Base-by-base conservation (phyloP, 2,113 vertebrate genomes). In the Diphyllodes magnificus region DNA sequence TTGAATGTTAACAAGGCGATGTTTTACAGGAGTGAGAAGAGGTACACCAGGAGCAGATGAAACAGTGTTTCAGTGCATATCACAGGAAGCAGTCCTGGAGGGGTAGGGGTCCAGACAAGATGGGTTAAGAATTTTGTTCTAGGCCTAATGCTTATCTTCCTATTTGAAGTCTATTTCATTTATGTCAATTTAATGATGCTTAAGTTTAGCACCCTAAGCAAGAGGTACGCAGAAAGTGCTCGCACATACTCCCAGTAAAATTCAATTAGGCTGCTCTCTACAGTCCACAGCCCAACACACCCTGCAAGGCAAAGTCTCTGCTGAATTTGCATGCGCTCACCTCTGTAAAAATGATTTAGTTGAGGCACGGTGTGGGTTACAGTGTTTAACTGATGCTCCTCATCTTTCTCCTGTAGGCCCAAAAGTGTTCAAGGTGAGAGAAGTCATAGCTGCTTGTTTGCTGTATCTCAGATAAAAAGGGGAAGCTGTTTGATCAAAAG, bases 151-250 rank as follows among this genome's bases (percentile, higher is more conserved):
- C 57, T 72, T 75, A 72, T 72, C 54, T 90, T 78, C 18, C 45
- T 45, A 14, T 94, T 95, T 82, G 68, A 49, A 84, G 40, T 66
- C 71, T 64, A 1, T 31, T 53, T 86, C 51, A 30, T 96, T 96
- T 96, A 73, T 72, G 56, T 73, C 87, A 91, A 24, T 82, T 93
- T 82, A 95, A 66, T 87, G 82, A 88, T 93, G 92, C 90, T 79
- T 60, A 65, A 42, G 66, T 84, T 90, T 66, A 81, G 57, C 60
- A 63, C 51, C 23, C 71, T 42, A 60, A 90, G 63, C 28, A 17
- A 53, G 70, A 68, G 56, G 30, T 11, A 8, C 0, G 0, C 82
- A 50, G 53, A 63, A 85, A 86, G 66, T 4, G 51, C 83, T 91
- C 28, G 11, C 71, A 68, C n/a, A 39, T 17, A 45, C 77, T 96